Conservation (phyloP, 1,140 invertebrate species). For the Rhopalosiphum maidis region DNA sequence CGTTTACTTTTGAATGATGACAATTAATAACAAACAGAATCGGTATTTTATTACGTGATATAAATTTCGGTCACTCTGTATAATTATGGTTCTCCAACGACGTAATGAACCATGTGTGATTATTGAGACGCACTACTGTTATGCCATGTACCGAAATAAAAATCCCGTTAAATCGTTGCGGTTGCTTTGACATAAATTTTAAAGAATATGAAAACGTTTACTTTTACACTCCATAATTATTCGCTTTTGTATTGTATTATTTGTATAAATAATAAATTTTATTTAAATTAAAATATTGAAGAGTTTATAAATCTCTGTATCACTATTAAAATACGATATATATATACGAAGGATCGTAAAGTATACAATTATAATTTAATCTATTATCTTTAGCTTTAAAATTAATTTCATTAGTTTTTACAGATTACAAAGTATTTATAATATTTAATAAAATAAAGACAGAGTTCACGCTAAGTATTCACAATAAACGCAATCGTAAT, state of each 20-base stretch:
- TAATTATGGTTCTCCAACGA: not conserved
- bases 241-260: not conserved
- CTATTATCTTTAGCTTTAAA: not conserved
- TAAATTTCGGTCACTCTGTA: not conserved
- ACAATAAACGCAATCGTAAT: too few species aligned
- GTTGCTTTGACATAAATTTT: not conserved
- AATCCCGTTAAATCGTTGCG: not conserved
- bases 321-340: not conserved
- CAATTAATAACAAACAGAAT: not conserved
- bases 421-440: too few species aligned
- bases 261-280: not conserved
- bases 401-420: too few species aligned
- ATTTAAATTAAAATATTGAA: not conserved
- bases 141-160: constrained; percentile 1
- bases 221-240: not conserved
- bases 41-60: not conserved
- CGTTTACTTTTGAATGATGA: not conserved
- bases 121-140: not conserved
- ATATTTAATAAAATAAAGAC: too few species aligned
- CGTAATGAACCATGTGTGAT: constrained; percentile 19
- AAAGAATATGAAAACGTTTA: not conserved
- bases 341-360: not conserved
- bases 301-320: not conserved
- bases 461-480: too few species aligned
- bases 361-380: not conserved